phyloP scores from a whole-genome alignment of 1,140 invertebrate species.

The Danaus melanippus region DNA sequence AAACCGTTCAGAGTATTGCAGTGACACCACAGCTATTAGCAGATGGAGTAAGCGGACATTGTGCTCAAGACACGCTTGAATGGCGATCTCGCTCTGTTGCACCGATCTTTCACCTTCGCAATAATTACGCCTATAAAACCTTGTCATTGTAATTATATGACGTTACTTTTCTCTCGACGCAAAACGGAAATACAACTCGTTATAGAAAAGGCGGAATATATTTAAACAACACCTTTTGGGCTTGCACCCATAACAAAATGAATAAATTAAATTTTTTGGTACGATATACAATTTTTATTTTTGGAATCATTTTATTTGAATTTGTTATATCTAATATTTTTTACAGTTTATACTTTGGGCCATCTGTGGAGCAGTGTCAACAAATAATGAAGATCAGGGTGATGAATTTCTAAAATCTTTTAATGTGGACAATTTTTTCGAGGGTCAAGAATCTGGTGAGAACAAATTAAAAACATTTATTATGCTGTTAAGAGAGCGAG shows the following conservation, averaged over 20 bases:
- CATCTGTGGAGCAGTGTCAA: slow-evolving; percentile 47
- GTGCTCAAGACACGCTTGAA: slow-evolving; percentile 56
- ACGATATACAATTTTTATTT: slow-evolving; percentile 24
- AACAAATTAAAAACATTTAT: slow-evolving; percentile 12
- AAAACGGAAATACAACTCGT: slow-evolving; percentile 37
- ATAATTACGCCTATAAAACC: slow-evolving; percentile 69
- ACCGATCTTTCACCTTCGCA: slow-evolving; percentile 69
- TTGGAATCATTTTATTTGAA: background rate
- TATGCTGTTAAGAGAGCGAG: background rate
- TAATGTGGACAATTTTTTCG: slow-evolving; percentile 55
- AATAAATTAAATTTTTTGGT: slow-evolving; percentile 51
- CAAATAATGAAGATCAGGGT: slow-evolving; percentile 34
- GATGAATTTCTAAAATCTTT: slow-evolving; percentile 56
- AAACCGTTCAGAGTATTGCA: slow-evolving; percentile 25
- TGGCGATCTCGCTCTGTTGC: slow-evolving; percentile 57
- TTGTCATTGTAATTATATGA: slow-evolving; percentile 63
- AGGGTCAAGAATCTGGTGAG: slow-evolving; percentile 40
- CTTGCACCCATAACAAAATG: slow-evolving; percentile 60
- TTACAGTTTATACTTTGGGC: slow-evolving; percentile 56
- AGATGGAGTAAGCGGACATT: slow-evolving; percentile 67
- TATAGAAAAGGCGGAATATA: slow-evolving; percentile 28
- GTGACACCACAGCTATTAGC: slow-evolving; percentile 38
- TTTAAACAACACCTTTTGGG: slow-evolving; percentile 38
- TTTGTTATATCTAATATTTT: slow-evolving; percentile 13
- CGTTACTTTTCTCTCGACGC: slow-evolving; percentile 61